phyloP scores from a whole-genome alignment of 1,140 invertebrate species.

The Trinorchestia longiramus region DNA sequence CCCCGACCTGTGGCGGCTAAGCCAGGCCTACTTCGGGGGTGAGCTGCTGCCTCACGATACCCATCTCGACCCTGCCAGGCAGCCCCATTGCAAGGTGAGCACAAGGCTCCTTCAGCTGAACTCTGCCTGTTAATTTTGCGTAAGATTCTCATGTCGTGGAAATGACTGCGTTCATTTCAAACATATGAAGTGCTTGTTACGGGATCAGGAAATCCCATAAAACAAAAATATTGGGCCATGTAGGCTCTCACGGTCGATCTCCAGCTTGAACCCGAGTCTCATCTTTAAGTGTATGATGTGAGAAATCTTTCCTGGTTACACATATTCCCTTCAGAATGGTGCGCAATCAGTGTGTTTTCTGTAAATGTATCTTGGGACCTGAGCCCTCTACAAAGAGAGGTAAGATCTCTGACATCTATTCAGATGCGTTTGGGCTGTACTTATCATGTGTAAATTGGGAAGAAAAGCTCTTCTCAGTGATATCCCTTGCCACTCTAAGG shows the following conservation, averaged over 20 bases:
- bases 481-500: no score
- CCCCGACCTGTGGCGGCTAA: constrained; percentile 89
- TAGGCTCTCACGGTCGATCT: not conserved
- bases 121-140: not conserved
- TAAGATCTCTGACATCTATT: no score
- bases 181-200: not conserved
- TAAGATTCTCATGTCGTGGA: not conserved
- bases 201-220: not conserved
- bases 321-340: not conserved
- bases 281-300: not conserved
- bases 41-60: constrained; percentile 77
- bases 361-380: no score
- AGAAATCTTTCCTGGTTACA: not conserved
- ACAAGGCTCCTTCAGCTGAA: not conserved
- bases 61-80: constrained; percentile 78
- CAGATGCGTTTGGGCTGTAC: no score
- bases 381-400: no score
- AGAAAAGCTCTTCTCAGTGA: no score
- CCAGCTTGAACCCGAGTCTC: not conserved
- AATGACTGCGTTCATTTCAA: not conserved
- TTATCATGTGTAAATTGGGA: no score
- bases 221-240: not conserved
- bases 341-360: not conserved
- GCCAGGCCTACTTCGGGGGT: constrained; percentile 89
- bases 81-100: constrained; percentile 79